A percentile compares a stretch with the other conserved stretches of the same genome.
These are phyloP conservation scores for Yponomeuta plumbellus DNA, from an alignment of 2,888 invertebrate species.

Conservation along the genomic window DNA sequence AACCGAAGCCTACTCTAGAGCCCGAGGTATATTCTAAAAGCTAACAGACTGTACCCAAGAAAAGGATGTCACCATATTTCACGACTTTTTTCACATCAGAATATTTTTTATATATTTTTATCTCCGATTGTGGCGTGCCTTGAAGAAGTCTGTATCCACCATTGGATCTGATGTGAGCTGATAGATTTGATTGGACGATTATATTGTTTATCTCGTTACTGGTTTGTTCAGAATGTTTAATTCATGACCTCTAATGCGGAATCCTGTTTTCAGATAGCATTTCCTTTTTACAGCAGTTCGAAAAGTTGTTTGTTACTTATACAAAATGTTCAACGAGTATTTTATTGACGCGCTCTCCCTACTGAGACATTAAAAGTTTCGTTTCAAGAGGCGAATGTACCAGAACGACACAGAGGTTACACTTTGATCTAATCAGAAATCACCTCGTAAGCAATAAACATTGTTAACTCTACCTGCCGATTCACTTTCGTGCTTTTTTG, in stretches of 20 bases:
- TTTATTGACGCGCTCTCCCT: slow-evolving; percentile 5
- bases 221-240: neutral
- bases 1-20: no score
- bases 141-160: no score
- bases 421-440: no score
- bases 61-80: neutral
- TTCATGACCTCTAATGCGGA: neutral
- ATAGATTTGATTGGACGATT: no score
- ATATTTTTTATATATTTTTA: neutral
- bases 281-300: slow-evolving; percentile 1
- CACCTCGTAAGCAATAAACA: no score
- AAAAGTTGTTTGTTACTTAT: slow-evolving; percentile 5
- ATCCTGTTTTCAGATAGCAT: neutral
- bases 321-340: neutral
- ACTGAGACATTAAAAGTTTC: slow-evolving; percentile 3
- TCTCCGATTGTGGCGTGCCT: no score
- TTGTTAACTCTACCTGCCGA: no score
- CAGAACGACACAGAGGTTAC: neutral
- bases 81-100: neutral
- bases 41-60: neutral
- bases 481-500: no score
- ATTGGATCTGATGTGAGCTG: no score
- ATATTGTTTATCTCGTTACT: no score
- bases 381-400: neutral
- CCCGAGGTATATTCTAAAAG: no score